phyloP scores from a whole-genome alignment of 2,113 vertebrate genomes.

The Rhegmatorhina hoffmannsi region DNA sequence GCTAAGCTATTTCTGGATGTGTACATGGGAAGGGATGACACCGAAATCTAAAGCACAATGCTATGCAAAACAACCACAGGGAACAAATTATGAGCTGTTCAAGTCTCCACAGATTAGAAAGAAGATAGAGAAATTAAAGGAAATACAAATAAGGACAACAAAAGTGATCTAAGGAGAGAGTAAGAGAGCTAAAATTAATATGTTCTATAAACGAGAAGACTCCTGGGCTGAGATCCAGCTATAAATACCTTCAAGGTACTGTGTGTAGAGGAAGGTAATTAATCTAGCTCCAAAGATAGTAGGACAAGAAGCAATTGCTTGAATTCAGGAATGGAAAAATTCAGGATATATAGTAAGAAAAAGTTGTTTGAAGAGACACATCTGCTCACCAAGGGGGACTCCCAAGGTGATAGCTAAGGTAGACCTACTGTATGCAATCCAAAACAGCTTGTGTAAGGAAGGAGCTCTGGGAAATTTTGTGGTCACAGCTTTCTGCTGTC shows the following conservation, averaged over 20 bases:
- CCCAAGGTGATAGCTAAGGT: neutral
- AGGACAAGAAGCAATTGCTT: constrained; percentile 16
- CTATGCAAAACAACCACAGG: neutral
- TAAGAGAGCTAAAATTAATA: constrained; percentile 38
- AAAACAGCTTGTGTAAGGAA: neutral
- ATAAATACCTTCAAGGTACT: constrained; percentile 32
- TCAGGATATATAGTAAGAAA: neutral
- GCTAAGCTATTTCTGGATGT: neutral
- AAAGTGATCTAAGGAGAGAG: constrained; percentile 14
- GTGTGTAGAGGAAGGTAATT: neutral
- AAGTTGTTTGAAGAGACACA: constrained; percentile 3
- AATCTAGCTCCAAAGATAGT: constrained; percentile 7
- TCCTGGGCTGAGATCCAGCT: constrained; percentile 20
- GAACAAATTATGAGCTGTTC: neutral
- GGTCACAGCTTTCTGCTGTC: neutral
- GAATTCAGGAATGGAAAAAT: constrained; percentile 21
- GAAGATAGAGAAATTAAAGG: neutral
- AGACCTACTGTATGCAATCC: neutral
- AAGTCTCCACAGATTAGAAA: neutral
- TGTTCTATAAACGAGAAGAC: constrained; percentile 2
- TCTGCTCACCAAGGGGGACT: neutral
- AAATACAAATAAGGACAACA: constrained; percentile 22
- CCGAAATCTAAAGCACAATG: neutral
- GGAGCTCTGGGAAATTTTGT: neutral
- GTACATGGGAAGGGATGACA: neutral